Base-by-base conservation (phyloP, 2,888 invertebrate species). In the Latrodectus elegans region DNA sequence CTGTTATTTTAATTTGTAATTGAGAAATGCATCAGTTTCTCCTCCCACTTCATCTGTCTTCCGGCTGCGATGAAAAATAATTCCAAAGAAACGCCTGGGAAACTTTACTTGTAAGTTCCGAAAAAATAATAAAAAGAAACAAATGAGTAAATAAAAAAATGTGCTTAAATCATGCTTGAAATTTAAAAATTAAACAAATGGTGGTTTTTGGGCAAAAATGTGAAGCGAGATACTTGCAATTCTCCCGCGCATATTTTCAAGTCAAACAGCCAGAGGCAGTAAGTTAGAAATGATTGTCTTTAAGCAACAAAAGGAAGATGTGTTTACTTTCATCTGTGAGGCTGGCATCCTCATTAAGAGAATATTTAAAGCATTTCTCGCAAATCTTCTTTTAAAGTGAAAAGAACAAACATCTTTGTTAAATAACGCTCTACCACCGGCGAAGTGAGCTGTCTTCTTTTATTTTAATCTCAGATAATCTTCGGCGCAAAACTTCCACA, bases 391-490 rank as follows among this genome's bases (percentile, higher is more conserved):
- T 82, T 88, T 86, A 72, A 77, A 87, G 83, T 78, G 82, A 87
- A 88, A 88, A 88, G 87, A 88, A 88, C 87, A 88, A 88, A 83
- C 83, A 88, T 51, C 78, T 83, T 88, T 78, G 87, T 88, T 88
- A 88, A 88, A 88, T 88, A 88, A 88, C 78, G 75, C 83, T 83
- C 68, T 78, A 83, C 77, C 82, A 78, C 82, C 87, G 64, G 73
- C 78, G 53, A 88, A 88, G 82, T 88, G 87, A 88, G 87, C 87
- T 55, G 78, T 83, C 83, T 82, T 88, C 87, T 83, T 85, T 88
- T 83, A 88, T 88, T 88, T 88, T 88, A 88, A 88, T 88, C 87
- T 88, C 87, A 74, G 87, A 78, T 88, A 88, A 88, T 88, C 87
- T 88, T 74, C 73, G 65, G 78, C 60, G 78, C 77, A 83, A 77